A percentile compares a stretch with the other conserved stretches of the same genome.
These are phyloP conservation scores for Maccullochella peelii DNA, from an alignment of 2,113 vertebrate species.

Conservation along the genomic window DNA sequence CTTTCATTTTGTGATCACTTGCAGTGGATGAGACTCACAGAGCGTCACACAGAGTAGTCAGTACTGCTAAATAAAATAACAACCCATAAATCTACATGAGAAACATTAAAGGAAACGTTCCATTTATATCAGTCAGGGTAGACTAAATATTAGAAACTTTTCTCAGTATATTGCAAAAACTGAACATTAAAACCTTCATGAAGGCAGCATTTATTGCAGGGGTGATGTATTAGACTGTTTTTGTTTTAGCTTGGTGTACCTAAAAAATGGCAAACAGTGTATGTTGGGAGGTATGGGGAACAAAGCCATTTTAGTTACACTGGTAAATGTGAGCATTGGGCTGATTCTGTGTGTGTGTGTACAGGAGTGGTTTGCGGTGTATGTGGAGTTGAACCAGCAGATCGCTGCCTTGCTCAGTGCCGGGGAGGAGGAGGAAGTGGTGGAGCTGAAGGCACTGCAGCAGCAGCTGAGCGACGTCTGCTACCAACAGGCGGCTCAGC, in stretches of 20 bases:
- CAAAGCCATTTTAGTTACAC: not conserved
- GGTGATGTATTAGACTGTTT: not conserved
- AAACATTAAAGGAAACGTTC: too few relatives aligned
- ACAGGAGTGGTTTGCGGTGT: constrained; percentile 99
- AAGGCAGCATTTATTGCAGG: too few relatives aligned
- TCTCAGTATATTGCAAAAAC: too few relatives aligned
- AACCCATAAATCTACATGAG: too few relatives aligned
- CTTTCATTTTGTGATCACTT: not conserved
- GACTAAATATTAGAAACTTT: too few relatives aligned
- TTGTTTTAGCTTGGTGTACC: not conserved
- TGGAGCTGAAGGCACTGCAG: constrained; percentile 93
- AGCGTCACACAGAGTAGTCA: not conserved
- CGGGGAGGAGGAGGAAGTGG: constrained; percentile 94
- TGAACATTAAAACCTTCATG: too few relatives aligned
- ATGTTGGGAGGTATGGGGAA: not conserved
- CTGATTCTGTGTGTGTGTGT: constrained; percentile 6
- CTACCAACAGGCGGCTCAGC: constrained; percentile 96
- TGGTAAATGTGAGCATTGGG: not conserved
- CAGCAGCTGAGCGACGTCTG: constrained; percentile 98
- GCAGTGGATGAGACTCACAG: too few relatives aligned
- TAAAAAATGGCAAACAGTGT: not conserved
- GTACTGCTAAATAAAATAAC: too few relatives aligned
- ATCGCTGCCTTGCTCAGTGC: constrained; percentile 94
- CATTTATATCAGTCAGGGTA: too few relatives aligned
- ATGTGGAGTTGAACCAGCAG: constrained; percentile 99